These are phyloP conservation scores for Crotophaga sulcirostris DNA, from an alignment of 2,113 vertebrate species.

Conservation along the genomic window DNA sequence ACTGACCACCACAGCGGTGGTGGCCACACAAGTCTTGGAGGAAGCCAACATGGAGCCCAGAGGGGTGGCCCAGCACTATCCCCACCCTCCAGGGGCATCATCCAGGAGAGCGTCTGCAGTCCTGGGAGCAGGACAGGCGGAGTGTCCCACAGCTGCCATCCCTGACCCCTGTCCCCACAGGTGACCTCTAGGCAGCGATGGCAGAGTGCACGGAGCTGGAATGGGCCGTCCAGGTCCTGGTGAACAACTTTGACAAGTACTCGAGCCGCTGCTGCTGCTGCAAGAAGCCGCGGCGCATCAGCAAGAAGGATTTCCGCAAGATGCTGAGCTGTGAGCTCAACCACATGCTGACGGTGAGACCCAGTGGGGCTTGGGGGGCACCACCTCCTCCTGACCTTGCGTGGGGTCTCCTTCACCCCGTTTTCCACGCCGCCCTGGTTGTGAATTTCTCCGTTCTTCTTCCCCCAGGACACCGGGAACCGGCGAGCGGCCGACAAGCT, in stretches of 20 bases:
- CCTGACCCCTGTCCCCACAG: fast-evolving
- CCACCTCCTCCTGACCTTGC: fast-evolving
- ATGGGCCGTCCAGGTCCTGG: slow-evolving; percentile 76
- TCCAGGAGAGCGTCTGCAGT: too few relatives aligned
- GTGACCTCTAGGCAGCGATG: neutral
- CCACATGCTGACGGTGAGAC: slow-evolving; percentile 78
- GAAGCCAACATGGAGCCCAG: too few relatives aligned
- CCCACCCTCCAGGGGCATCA: too few relatives aligned
- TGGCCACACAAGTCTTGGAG: too few relatives aligned
- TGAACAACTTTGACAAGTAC: slow-evolving; percentile 79
- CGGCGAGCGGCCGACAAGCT: slow-evolving; percentile 77
- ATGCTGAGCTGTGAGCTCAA: slow-evolving; percentile 79
- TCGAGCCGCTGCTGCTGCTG: slow-evolving; percentile 75
- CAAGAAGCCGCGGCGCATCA: slow-evolving; percentile 72
- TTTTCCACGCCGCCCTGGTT: fast-evolving
- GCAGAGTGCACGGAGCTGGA: slow-evolving; percentile 69
- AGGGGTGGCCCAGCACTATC: too few relatives aligned
- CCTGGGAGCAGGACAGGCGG: neutral
- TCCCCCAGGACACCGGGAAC: slow-evolving; percentile 74
- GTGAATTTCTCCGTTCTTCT: neutral
- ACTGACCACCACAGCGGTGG: too few relatives aligned
- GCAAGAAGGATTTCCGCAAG: slow-evolving; percentile 77
- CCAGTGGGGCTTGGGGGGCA: fast-evolving
- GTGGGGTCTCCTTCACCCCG: fast-evolving
- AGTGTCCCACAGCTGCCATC: fast-evolving